phyloP scores from a whole-genome alignment of 2,113 vertebrate species.

The Mobula hypostoma region DNA sequence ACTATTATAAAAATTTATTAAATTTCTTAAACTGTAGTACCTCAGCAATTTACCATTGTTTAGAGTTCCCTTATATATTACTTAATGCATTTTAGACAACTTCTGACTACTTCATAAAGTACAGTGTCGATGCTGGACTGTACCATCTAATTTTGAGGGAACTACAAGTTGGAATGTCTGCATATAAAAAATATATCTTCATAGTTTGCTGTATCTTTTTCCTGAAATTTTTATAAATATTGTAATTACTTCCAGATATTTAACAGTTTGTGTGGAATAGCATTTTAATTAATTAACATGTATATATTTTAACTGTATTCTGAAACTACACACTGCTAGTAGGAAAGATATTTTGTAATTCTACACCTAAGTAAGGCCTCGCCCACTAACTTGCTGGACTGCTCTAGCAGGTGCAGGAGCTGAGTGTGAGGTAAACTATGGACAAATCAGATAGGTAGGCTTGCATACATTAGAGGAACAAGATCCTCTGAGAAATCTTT shows the following conservation, averaged over 20 bases:
- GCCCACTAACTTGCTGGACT: conserved; percentile 68
- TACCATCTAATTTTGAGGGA: neutral
- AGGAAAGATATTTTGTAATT: conserved; percentile 72
- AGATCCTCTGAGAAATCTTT: conserved; percentile 39
- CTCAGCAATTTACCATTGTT: neutral
- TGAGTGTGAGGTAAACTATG: conserved; percentile 53
- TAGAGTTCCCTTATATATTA: neutral
- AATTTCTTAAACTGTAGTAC: neutral
- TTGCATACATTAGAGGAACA: conserved; percentile 42
- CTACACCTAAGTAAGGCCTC: conserved; percentile 75
- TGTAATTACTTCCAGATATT: neutral
- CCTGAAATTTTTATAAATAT: neutral
- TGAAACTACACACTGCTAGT: conserved; percentile 45
- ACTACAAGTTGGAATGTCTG: neutral
- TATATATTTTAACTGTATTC: neutral
- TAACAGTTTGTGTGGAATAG: neutral
- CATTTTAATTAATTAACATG: neutral
- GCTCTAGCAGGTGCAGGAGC: conserved; percentile 61
- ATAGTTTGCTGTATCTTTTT: neutral
- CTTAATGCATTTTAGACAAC: too few relatives aligned
- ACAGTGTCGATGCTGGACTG: neutral
- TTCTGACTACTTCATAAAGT: neutral
- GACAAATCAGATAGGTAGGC: conserved; percentile 40
- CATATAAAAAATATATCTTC: neutral
- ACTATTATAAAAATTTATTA: neutral